A percentile compares a stretch with the other conserved stretches of the same genome.
Conservation (phyloP, 2,888 invertebrate species). For the Apotomis turbidana region DNA sequence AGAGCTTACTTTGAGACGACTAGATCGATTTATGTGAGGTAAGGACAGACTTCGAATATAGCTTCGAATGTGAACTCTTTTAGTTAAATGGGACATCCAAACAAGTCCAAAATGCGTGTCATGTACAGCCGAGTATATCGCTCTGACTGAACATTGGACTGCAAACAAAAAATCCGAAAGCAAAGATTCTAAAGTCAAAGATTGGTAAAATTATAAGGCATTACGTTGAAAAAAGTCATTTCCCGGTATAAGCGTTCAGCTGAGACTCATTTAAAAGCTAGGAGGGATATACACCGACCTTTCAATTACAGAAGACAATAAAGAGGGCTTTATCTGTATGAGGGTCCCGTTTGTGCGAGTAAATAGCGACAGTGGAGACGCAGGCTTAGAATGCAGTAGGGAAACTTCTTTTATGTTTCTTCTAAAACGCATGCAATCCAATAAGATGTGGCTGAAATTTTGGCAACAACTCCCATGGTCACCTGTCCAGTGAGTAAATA, state of each 20-base stretch:
- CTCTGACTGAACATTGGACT: too few relatives aligned
- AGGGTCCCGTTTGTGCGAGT: slow-evolving; percentile 49
- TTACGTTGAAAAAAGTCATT: slow-evolving; percentile 64
- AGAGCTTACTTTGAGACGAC: too few relatives aligned
- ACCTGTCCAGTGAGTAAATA: too few relatives aligned
- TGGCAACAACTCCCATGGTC: neutral
- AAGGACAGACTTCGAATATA: too few relatives aligned
- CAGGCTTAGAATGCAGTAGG: neutral
- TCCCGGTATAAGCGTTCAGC: slow-evolving; percentile 61
- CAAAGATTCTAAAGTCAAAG: slow-evolving; percentile 40
- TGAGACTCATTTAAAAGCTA: slow-evolving; percentile 71
- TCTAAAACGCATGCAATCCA: neutral
- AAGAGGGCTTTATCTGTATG: slow-evolving; percentile 71
- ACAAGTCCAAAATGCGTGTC: too few relatives aligned
- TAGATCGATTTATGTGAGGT: too few relatives aligned
- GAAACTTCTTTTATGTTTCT: neutral
- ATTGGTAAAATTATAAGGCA: slow-evolving; percentile 59
- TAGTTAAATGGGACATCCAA: too few relatives aligned
- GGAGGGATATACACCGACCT: slow-evolving; percentile 68
- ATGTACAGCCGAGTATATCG: too few relatives aligned
- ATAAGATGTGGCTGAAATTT: neutral
- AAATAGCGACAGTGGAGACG: slow-evolving; percentile 47
- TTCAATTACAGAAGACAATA: slow-evolving; percentile 80
- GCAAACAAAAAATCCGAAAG: slow-evolving; percentile 40
- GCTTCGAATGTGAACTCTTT: too few relatives aligned